Evolutionary conservation across 2,888 invertebrate genomes (phyloP).

Genomic region (Cephus rjabovi): DNA sequence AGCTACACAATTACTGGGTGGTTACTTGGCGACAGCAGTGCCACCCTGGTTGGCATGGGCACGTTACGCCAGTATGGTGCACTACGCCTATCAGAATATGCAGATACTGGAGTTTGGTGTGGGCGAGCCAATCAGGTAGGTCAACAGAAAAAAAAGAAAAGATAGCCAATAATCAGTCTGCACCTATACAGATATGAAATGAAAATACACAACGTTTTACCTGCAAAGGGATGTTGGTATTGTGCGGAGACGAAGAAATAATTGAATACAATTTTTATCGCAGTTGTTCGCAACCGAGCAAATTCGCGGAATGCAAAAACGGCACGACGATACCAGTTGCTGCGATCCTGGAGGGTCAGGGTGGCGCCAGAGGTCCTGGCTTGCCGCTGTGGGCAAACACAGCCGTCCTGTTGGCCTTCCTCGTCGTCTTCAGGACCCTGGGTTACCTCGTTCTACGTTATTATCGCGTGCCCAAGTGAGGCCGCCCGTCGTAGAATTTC

Average conservation of each 20-base stretch:
- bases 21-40: conserved; percentile 78
- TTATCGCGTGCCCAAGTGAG: conserved; percentile 76
- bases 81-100: conserved; percentile 86
- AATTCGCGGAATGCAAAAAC: conserved; percentile 74
- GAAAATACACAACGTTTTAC: neutral
- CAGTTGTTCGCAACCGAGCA: conserved; percentile 77
- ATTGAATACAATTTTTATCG: neutral
- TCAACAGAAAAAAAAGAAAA: conserved; percentile 24
- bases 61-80: conserved; percentile 80
- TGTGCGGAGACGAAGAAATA: neutral
- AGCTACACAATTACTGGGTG: conserved; percentile 81
- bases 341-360: conserved; percentile 76
- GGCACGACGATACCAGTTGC: conserved; percentile 74
- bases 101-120: conserved; percentile 81
- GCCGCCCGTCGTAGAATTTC: conserved; percentile 1
- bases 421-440: conserved; percentile 77
- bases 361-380: conserved; percentile 68
- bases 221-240: neutral
- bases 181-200: neutral
- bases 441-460: conserved; percentile 81
- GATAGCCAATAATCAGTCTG: neutral
- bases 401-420: conserved; percentile 76
- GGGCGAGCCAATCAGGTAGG: conserved; percentile 77
- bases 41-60: conserved; percentile 81
- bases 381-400: conserved; percentile 81